phyloP scores from a whole-genome alignment of 2,888 invertebrate genomes.

The Tenthredo scrophulariae region DNA sequence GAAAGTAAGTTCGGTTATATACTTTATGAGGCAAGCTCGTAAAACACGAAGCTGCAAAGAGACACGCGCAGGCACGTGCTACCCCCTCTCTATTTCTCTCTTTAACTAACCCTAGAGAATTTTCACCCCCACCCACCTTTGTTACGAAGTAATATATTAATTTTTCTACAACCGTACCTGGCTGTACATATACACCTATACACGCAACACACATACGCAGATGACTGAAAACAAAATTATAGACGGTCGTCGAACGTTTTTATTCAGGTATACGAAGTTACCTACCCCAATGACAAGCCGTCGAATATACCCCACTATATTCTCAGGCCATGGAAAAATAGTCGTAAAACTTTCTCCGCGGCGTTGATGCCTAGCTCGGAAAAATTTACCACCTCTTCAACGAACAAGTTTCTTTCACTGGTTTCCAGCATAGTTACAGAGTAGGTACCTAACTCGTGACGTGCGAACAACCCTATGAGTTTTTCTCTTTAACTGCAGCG shows the following conservation, averaged over 20 bases:
- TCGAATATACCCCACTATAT: background rate
- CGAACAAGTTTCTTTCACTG: conserved; percentile 36
- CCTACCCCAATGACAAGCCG: conserved; percentile 42
- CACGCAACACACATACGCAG: background rate
- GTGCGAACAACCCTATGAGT: background rate
- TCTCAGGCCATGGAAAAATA: conserved; percentile 40
- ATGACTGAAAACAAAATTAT: conserved; percentile 62
- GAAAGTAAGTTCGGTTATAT: conserved; percentile 60
- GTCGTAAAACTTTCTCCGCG: conserved; percentile 65
- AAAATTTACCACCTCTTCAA: conserved; percentile 36
- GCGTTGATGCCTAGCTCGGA: conserved; percentile 51
- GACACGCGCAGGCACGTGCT: conserved; percentile 65
- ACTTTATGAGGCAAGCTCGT: conserved; percentile 59
- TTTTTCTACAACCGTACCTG: conserved; percentile 58
- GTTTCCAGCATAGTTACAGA: background rate
- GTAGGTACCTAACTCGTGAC: background rate
- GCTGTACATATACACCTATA: background rate
- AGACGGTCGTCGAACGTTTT: conserved; percentile 56
- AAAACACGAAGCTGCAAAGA: conserved; percentile 49
- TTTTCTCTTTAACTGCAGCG: background rate
- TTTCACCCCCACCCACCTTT: conserved; percentile 24
- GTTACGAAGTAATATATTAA: conserved; percentile 56
- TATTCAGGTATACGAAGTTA: conserved; percentile 44
- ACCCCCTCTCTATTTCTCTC: background rate
- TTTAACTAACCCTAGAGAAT: background rate